These are phyloP conservation scores for Platorchestia sp. DNA, from an alignment of 1,140 invertebrate species.

Conservation along the genomic window DNA sequence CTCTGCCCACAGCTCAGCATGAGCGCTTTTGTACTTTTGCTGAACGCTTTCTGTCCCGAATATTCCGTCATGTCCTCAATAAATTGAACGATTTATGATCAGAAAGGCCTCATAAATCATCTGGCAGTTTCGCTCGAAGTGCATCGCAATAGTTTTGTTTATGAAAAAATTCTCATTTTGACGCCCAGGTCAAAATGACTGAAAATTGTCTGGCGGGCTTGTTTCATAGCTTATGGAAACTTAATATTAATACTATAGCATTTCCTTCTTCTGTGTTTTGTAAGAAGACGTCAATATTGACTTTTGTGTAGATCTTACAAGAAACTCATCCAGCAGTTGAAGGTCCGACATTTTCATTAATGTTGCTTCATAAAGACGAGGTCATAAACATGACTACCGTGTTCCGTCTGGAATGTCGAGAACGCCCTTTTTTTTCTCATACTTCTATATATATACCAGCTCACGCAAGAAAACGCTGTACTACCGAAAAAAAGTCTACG, in stretches of 20 bases:
- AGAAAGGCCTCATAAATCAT: too few relatives aligned
- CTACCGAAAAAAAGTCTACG: not conserved
- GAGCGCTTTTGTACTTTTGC: not conserved
- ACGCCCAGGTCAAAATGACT: too few relatives aligned
- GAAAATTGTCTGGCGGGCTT: too few relatives aligned
- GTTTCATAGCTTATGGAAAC: too few relatives aligned
- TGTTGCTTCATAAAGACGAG: constrained; percentile 47
- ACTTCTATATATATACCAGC: too few relatives aligned
- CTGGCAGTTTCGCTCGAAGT: too few relatives aligned
- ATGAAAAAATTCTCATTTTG: too few relatives aligned
- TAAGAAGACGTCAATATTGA: not conserved
- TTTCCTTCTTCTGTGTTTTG: too few relatives aligned
- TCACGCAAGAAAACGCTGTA: not conserved
- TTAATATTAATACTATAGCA: too few relatives aligned
- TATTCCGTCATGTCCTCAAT: not conserved
- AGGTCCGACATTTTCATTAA: constrained; percentile 28
- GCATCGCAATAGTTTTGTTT: too few relatives aligned
- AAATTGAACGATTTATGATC: too few relatives aligned
- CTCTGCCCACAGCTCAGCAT: not conserved
- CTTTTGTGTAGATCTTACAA: not conserved
- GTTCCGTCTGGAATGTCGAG: not conserved
- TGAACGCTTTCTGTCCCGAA: not conserved
- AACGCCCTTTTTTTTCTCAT: not conserved
- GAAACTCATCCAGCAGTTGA: not conserved
- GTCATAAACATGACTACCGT: not conserved